phyloP scores from a whole-genome alignment of 2,797 vertebrate species.

The Aphelocoma californica region DNA sequence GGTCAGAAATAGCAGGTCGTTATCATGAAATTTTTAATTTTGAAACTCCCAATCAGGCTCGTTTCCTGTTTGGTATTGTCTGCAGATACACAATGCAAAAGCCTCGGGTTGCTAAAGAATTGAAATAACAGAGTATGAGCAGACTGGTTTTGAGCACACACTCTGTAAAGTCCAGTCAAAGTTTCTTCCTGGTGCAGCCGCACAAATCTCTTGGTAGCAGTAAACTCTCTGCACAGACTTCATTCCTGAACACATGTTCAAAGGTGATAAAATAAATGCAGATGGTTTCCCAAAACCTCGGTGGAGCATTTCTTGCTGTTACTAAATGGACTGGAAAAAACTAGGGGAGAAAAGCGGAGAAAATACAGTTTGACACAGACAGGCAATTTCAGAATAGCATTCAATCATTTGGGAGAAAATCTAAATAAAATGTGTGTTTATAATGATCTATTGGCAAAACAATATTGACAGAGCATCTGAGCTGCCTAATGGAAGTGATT shows the following conservation, averaged over 20 bases:
- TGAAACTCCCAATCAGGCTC: neutral
- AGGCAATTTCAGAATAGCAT: constrained; percentile 8
- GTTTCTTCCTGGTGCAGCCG: constrained; percentile 55
- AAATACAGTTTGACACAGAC: constrained; percentile 26
- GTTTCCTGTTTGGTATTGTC: constrained; percentile 50
- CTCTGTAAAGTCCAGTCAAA: constrained; percentile 18
- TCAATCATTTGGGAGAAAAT: neutral
- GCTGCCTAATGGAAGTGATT: neutral
- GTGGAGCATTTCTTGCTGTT: constrained; percentile 44
- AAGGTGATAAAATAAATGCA: constrained; percentile 72
- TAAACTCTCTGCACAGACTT: constrained; percentile 62
- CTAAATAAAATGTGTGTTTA: constrained; percentile 38
- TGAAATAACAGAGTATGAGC: neutral
- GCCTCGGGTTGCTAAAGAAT: neutral
- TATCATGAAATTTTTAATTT: constrained; percentile 37
- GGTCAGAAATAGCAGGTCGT: constrained; percentile 34
- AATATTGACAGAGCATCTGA: constrained; percentile 35
- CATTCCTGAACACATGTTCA: constrained; percentile 70
- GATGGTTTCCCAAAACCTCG: constrained; percentile 65
- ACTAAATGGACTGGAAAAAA: constrained; percentile 52
- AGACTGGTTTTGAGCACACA: neutral
- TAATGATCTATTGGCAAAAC: constrained; percentile 42
- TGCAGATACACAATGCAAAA: neutral
- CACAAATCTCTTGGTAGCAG: constrained; percentile 64
- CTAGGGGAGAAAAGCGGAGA: neutral